Evolutionary conservation across 2,888 invertebrate genomes (phyloP), one percentile per base, ranked within the genome.

Genomic region (Leucozona laternaria): DNA sequence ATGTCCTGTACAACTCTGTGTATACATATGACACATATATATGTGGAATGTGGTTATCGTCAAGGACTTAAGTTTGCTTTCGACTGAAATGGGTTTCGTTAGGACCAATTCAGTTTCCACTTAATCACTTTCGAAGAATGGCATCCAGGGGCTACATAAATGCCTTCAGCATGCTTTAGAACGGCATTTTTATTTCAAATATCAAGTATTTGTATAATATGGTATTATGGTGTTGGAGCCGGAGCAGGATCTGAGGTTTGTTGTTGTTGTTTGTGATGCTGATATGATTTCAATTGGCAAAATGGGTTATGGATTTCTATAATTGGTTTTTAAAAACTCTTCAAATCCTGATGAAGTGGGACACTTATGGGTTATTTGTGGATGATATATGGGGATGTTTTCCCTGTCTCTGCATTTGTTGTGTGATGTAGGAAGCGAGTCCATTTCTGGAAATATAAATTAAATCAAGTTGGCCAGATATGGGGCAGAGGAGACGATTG

Each of bases 101-200:
- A 82, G 82, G 85, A 72, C 77, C 85, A 78, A 86, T 86, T 86
- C 78, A 82, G 68, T 82, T 82, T 82, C 64, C 82, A 82, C 82
- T 86, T 86, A 82, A 86, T 78, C 78, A 62, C 60, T 45, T 72
- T 60, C 60, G 72, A 48, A 64, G 71, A 73, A 68, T 57, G 73
- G 75, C 48, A 48, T 48, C 43, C 43, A 43, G 40, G 28, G 45
- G 11, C 64, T 64, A 17, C 34, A 66, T 45, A 31, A 48, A 60
- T 34, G 60, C 60, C 66, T 48, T 66, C 17, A 45, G 20, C 62
- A 50, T 53, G 72, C 45, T 73, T 72, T 60, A 31, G 76, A 76
- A 37, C 53, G 71, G 71, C 43, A 28, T 68, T 68, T 66, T 66
- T 66, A 28, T 68, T 22, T 34, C 6, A 37, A 53, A 53, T 17